These are phyloP conservation scores for Pachliopta kotzebuea DNA, from an alignment of 2,888 invertebrate species.

Conservation along the genomic window DNA sequence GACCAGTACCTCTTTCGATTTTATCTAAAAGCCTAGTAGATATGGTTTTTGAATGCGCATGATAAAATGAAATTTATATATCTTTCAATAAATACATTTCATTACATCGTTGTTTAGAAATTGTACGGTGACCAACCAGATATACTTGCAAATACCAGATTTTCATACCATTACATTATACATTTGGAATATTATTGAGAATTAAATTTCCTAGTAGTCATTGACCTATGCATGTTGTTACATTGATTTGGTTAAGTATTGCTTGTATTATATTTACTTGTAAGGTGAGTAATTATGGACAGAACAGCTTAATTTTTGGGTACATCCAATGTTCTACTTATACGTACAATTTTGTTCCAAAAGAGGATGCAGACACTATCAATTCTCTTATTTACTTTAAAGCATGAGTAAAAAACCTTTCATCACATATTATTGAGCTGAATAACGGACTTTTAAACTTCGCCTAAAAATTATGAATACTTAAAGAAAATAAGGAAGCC, in stretches of 20 bases:
- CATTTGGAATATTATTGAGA: neutral
- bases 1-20: slow-evolving; percentile 23
- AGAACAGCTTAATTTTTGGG: too few relatives aligned
- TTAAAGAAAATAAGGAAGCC: neutral
- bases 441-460: too few relatives aligned
- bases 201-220: neutral
- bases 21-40: slow-evolving; percentile 38
- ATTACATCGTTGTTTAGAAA: neutral
- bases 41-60: slow-evolving; percentile 44
- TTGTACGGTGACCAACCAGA: too few relatives aligned
- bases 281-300: too few relatives aligned
- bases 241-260: slow-evolving; percentile 25
- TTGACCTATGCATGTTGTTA: slow-evolving; percentile 10
- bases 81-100: neutral
- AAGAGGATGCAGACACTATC: too few relatives aligned
- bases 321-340: too few relatives aligned
- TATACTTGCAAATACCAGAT: too few relatives aligned
- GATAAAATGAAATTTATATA: slow-evolving; percentile 15
- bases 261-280: slow-evolving; percentile 5
- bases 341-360: too few relatives aligned
- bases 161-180: neutral
- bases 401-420: too few relatives aligned
- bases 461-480: too few relatives aligned
- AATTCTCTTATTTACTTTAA: too few relatives aligned
- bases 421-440: too few relatives aligned